phyloP scores from a whole-genome alignment of 1,140 invertebrate species.

The Zaprionus ornatus region DNA sequence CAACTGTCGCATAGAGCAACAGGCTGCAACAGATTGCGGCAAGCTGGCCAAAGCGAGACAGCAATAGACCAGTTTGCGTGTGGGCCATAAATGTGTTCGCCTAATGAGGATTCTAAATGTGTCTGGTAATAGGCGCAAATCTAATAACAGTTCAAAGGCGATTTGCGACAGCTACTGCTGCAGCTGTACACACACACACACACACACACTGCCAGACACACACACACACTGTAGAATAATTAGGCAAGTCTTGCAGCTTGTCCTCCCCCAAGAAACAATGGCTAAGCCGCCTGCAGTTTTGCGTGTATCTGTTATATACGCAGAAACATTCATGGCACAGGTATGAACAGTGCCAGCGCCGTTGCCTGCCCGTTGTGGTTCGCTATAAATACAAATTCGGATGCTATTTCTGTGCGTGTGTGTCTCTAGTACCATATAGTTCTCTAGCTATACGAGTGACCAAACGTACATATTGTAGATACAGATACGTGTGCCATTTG shows the following conservation, averaged over 20 bases:
- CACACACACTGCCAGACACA: conserved; percentile 2
- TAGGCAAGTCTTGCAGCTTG: conserved; percentile 47
- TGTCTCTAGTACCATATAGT: conserved; percentile 34
- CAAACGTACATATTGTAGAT: conserved; percentile 31
- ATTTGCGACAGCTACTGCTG: conserved; percentile 34
- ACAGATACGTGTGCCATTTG: conserved; percentile 11
- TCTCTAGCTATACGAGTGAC: not conserved
- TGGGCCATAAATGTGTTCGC: conserved; percentile 28
- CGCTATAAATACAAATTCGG: conserved; percentile 50
- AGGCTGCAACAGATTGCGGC: conserved; percentile 39
- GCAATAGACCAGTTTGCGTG: conserved; percentile 24
- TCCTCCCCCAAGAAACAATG: not conserved
- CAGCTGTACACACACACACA: conserved; percentile 2
- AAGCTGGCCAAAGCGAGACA: conserved; percentile 6
- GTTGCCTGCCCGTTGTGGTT: not conserved
- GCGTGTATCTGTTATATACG: conserved; percentile 41
- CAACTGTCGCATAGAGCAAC: conserved; percentile 58
- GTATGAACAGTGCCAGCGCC: not conserved
- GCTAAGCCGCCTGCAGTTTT: conserved; percentile 19
- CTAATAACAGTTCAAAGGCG: conserved; percentile 48
- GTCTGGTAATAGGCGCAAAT: conserved; percentile 27
- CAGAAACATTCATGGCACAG: not conserved
- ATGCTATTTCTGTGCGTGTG: conserved; percentile 47
- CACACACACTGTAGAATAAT: conserved; percentile 30
- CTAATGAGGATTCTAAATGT: conserved; percentile 42